Base-by-base conservation (phyloP, 2,113 vertebrate genomes). In the Casuarius casuarius region DNA sequence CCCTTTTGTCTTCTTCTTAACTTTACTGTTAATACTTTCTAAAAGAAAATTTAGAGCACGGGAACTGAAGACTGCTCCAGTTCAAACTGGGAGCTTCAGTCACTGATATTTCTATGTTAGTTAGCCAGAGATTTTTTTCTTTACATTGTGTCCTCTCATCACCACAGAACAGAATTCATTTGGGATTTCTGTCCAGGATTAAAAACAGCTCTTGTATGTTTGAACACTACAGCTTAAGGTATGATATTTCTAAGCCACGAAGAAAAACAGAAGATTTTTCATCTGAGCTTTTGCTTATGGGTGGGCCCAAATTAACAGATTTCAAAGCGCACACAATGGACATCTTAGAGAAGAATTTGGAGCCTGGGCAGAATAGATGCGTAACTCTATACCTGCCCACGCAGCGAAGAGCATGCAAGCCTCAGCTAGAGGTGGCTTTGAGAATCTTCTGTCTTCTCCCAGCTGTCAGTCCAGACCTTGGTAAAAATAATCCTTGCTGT, bases 401-500 rank as follows among this genome's bases (percentile, higher is more conserved):
- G 26, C 8, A 15, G 52, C 15, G 52, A 52, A 15, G 15, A 56
- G 54, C 54, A 11, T 31, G 28, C 54, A 56, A 38, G 61, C 54
- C 42, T 51, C 72, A 66, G 10, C 35, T 18, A 76, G 54, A 42
- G 49, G 75, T 77, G 42, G 51, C 70, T 78, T 88, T 54, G 78
- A 90, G 35, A 11, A 87, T 58, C 48, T 88, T 29, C 72, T 75
- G 44, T 28, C 28, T 89, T 31, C 38, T 62, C 38, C 46, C 46
- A 89, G 67, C 51, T 38, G 38, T 28, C 73, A 56, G 62, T 87
- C 61, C 83, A 35, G 74, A 66, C 77, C 78, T 91, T 38, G 31
- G 61, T 83, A 51, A 54, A 68, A 90, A 66, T 92, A 84, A 96
- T 62, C 93, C 70, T 46, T 89, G 44, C 73, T 58, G 91, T 28